These are phyloP conservation scores for Formica aserva DNA, from an alignment of 2,888 invertebrate genomes.

Conservation along the genomic window DNA sequence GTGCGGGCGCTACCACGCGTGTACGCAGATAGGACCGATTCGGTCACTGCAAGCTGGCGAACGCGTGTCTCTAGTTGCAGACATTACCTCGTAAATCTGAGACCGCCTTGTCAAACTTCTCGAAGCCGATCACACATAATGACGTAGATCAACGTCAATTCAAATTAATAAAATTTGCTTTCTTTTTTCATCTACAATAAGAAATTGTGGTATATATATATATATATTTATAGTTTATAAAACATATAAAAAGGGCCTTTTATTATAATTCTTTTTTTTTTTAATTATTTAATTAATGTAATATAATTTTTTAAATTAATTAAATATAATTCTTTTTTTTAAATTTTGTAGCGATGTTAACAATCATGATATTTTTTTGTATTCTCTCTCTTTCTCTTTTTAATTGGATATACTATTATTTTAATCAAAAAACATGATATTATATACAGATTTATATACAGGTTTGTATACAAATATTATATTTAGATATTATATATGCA, in stretches of 20 bases:
- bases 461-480: too few relatives aligned
- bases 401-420: background rate
- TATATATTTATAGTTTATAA: background rate
- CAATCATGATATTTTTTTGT: background rate
- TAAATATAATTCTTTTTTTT: too few relatives aligned
- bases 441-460: background rate
- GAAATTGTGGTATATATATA: background rate
- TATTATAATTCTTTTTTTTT: too few relatives aligned
- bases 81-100: slow-evolving; percentile 35
- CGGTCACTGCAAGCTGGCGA: slow-evolving; percentile 59
- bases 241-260: too few relatives aligned
- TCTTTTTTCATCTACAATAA: background rate
- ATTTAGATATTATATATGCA: background rate
- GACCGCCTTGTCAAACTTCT: slow-evolving; percentile 15
- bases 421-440: too few relatives aligned
- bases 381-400: background rate
- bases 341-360: background rate
- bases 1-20: slow-evolving; percentile 75
- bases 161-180: background rate
- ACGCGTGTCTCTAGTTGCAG: slow-evolving; percentile 55
- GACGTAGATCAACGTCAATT: background rate
- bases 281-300: too few relatives aligned
- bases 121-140: background rate
- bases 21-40: slow-evolving; percentile 75
- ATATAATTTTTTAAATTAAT: too few relatives aligned